Base-by-base conservation (phyloP, 2,888 invertebrate genomes). In the Leptopterna dolabrata region DNA sequence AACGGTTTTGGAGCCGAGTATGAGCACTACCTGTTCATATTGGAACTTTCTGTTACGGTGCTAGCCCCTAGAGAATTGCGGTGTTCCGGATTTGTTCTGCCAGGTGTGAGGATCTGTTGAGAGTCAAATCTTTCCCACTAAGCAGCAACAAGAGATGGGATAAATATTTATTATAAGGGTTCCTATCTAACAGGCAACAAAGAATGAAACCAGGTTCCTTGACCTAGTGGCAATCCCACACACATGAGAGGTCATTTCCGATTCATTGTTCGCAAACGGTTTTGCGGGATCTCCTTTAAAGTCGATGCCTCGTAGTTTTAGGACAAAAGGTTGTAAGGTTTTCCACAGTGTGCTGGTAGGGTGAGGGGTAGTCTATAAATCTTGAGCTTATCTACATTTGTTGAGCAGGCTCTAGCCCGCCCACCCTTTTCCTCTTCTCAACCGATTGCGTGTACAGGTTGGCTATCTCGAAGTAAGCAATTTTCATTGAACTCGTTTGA, bases 401-500 rank as follows among this genome's bases (percentile, higher is more conserved):
- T 81, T 81, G 81, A 81, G 55, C 55, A 51, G 81, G 30, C 55
- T 36, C 55, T 55, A 30, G 51, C 81, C 81, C 81, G 27, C 29
- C 51, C 29, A 29, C 55, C 55, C 29, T 36, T 81, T 81, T 51
- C 36, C 43, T 36, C 27, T 51, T 45, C 55, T 30, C 41, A 30
- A 81, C 27, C 55, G 55, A 81, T 81, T 81, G 81, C 81, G 81
- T 81, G 81, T 81, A 81, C 30, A 81, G 81, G 27, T 29, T 55
- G 81, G 81, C 55, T 81, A 81, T 81, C 81, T 81, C 55, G 51
- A 78, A 81, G 51, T 30, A 81, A 81, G 81, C 81, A 81, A 81
- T 81, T 81, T 81, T 81, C 81, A 81, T 81, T 81, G 81, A 81
- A 81, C 55, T 81, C 81, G 81, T 81, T 81, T 81, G 81, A 81